phyloP scores from a whole-genome alignment of 2,888 invertebrate genomes.

The Encarsia formosa region DNA sequence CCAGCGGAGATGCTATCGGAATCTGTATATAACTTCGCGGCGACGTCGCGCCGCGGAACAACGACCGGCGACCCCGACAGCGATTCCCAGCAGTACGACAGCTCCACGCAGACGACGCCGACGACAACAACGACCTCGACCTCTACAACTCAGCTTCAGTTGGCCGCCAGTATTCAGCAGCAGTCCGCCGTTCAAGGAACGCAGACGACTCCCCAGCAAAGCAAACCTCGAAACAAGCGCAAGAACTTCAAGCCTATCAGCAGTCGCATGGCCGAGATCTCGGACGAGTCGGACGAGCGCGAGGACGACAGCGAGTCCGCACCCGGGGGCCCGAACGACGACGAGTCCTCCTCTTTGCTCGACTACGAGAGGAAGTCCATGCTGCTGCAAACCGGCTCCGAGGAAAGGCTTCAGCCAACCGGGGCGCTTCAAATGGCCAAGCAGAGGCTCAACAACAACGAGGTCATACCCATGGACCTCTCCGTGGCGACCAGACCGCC shows the following conservation, averaged over 20 bases:
- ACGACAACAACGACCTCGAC: neutral
- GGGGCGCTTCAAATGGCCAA: constrained; percentile 32
- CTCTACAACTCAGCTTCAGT: constrained; percentile 16
- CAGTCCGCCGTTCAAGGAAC: constrained; percentile 30
- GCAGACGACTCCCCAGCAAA: constrained; percentile 40
- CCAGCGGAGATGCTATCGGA: constrained; percentile 51
- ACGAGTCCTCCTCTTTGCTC: neutral
- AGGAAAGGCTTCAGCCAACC: neutral
- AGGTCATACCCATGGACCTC: constrained; percentile 48
- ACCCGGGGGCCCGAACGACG: constrained; percentile 39
- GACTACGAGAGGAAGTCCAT: constrained; percentile 34
- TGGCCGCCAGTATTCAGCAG: constrained; percentile 31
- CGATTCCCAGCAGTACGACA: constrained; percentile 37
- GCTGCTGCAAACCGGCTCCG: constrained; percentile 17
- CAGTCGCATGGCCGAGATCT: constrained; percentile 51
- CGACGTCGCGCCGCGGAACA: constrained; percentile 46
- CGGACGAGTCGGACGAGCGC: constrained; percentile 43
- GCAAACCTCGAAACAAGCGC: constrained; percentile 53
- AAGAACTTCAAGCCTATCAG: constrained; percentile 54
- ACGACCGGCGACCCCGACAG: constrained; percentile 45
- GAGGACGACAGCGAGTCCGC: constrained; percentile 30
- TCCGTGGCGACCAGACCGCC: constrained; percentile 48
- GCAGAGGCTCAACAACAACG: constrained; percentile 44
- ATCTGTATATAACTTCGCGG: constrained; percentile 50
- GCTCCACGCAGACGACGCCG: constrained; percentile 1